phyloP scores from a whole-genome alignment of 2,888 invertebrate genomes.

The Leptopilina drosophilae region DNA sequence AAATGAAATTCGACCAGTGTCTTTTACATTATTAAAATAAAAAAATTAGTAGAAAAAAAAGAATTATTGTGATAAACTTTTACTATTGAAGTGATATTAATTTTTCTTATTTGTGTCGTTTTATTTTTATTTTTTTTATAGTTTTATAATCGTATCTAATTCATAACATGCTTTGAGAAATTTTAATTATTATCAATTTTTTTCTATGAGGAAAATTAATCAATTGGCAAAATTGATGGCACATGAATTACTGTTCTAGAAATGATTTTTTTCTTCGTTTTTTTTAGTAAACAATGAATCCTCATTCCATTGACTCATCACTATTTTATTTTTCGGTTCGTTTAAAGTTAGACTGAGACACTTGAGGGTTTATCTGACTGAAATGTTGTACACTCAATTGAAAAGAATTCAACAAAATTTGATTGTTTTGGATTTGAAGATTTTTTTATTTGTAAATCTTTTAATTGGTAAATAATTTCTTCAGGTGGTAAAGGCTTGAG shows the following conservation, averaged over 20 bases:
- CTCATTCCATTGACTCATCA: slow-evolving; percentile 15
- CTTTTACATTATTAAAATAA: slow-evolving; percentile 33
- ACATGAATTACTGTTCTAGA: not conserved
- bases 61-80: slow-evolving; percentile 32
- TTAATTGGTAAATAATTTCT: not conserved
- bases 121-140: slow-evolving; percentile 15
- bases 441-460: not conserved
- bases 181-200: too few relatives aligned
- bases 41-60: slow-evolving; percentile 17
- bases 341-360: slow-evolving; percentile 18
- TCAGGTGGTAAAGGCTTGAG: not conserved
- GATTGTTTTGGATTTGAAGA: too few relatives aligned
- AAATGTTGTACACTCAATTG: not conserved
- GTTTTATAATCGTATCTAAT: slow-evolving; percentile 19
- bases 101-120: slow-evolving; percentile 19
- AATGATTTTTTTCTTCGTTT: not conserved
- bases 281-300: not conserved
- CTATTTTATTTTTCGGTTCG: slow-evolving; percentile 5
- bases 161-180: slow-evolving; percentile 10
- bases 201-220: not conserved
- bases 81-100: slow-evolving; percentile 37
- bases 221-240: slow-evolving; percentile 28
- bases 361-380: slow-evolving; percentile 22
- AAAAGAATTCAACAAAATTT: too few relatives aligned
- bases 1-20: slow-evolving; percentile 33